Conservation (phyloP, 1,140 invertebrate genomes). For the Atta cephalotes region DNA sequence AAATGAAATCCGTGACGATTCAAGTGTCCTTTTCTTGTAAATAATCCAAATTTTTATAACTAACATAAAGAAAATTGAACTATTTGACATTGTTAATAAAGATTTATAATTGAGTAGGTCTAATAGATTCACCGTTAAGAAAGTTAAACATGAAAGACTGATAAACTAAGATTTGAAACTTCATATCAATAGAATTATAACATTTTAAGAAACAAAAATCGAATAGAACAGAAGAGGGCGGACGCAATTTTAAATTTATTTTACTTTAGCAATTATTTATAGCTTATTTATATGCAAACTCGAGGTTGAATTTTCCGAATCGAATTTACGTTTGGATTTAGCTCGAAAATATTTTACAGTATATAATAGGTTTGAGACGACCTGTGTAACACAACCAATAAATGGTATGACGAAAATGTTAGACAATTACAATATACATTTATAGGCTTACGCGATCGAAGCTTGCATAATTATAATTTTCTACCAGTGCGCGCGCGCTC, state of each 20-base stretch:
- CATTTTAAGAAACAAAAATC: background rate
- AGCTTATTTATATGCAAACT: constrained; percentile 14
- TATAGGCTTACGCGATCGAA: constrained; percentile 53
- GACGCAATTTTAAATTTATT: background rate
- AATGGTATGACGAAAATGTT: constrained; percentile 21
- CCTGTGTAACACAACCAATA: background rate
- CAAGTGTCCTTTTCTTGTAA: too few species aligned
- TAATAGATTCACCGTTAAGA: too few species aligned
- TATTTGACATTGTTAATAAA: too few species aligned
- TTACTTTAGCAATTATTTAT: constrained; percentile 1
- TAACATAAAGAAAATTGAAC: too few species aligned
- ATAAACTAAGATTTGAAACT: constrained; percentile 3
- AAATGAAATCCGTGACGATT: too few species aligned
- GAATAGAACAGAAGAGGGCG: background rate
- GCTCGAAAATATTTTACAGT: background rate
- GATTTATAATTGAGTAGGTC: too few species aligned
- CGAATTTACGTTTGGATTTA: background rate
- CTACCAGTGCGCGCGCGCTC: constrained; percentile 39
- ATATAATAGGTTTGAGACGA: background rate
- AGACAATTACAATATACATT: constrained; percentile 45
- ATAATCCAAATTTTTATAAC: too few species aligned
- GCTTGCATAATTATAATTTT: constrained; percentile 60
- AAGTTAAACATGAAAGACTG: background rate
- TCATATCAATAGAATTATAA: background rate
- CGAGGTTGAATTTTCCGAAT: constrained; percentile 27